Evolutionary conservation across 2,113 vertebrate species (phyloP).

Genomic region (Notarius quadriscutis): DNA sequence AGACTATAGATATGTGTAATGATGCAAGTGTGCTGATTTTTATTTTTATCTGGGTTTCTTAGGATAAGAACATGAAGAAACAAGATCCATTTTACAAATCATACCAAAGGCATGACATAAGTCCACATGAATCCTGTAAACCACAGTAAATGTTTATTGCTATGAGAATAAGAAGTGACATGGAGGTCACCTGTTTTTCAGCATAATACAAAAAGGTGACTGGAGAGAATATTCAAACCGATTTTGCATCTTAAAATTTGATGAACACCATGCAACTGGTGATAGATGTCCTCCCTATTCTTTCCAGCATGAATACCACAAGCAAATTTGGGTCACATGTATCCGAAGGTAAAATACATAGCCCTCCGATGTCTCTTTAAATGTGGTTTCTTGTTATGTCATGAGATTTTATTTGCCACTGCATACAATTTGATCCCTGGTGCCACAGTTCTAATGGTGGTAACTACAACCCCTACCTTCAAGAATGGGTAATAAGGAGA

Average conservation of each 20-base stretch:
- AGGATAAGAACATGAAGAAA: neutral
- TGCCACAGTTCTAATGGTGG: too few species aligned
- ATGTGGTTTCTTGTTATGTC: conserved; percentile 35
- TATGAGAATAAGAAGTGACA: conserved; percentile 71
- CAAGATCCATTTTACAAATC: conserved; percentile 28
- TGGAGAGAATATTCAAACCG: neutral
- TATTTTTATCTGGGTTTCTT: conserved; percentile 7
- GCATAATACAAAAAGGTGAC: neutral
- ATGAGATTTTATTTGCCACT: conserved; percentile 48
- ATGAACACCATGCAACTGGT: conserved; percentile 9
- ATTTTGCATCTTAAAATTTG: conserved; percentile 30
- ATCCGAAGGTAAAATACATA: neutral
- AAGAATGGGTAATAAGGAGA: too few species aligned
- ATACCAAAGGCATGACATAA: neutral
- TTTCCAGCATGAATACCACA: neutral
- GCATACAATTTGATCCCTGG: conserved; percentile 8
- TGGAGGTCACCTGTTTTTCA: conserved; percentile 49
- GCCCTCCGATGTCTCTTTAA: conserved; percentile 30
- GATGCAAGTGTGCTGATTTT: neutral
- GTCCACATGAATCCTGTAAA: conserved; percentile 12
- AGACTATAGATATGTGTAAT: neutral
- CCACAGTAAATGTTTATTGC: conserved; percentile 65
- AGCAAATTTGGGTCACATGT: neutral
- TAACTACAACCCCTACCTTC: too few species aligned
- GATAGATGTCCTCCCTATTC: neutral